Conservation (phyloP, 2,888 invertebrate species). For the Magallana nippona region DNA sequence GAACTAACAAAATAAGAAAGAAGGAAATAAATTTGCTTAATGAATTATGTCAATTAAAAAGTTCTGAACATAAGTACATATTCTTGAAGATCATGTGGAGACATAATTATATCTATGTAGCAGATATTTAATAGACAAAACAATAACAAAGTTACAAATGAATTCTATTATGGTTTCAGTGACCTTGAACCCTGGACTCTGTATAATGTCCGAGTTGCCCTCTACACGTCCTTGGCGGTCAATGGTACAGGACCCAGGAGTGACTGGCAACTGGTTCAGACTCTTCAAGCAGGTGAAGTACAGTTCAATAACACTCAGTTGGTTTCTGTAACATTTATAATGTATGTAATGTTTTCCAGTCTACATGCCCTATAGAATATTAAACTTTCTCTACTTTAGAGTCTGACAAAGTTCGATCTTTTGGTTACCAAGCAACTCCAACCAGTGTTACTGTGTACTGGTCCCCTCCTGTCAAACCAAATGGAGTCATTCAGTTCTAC, state of each 20-base stretch:
- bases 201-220: conserved; percentile 67
- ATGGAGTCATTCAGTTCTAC: conserved; percentile 62
- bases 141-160: no score
- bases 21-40: no score
- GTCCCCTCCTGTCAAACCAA: conserved; percentile 57
- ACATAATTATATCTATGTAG: no score
- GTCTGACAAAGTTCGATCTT: conserved; percentile 56
- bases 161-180: conserved; percentile 54
- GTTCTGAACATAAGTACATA: no score
- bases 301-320: not conserved
- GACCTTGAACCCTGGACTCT: conserved; percentile 64
- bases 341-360: no score
- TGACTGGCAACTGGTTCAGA: conserved; percentile 55
- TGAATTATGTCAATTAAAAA: no score
- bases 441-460: conserved; percentile 58
- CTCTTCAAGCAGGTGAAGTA: conserved; percentile 61
- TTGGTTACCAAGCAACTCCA: conserved; percentile 51
- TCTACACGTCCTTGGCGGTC: conserved; percentile 60
- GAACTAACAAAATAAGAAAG: no score
- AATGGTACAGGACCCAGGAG: conserved; percentile 67
- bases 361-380: no score
- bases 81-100: no score
- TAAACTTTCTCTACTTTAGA: conserved; percentile 51
- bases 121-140: no score
- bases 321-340: no score